Base-by-base conservation (phyloP, 2,113 vertebrate species). In the Oryzias melastigma region DNA sequence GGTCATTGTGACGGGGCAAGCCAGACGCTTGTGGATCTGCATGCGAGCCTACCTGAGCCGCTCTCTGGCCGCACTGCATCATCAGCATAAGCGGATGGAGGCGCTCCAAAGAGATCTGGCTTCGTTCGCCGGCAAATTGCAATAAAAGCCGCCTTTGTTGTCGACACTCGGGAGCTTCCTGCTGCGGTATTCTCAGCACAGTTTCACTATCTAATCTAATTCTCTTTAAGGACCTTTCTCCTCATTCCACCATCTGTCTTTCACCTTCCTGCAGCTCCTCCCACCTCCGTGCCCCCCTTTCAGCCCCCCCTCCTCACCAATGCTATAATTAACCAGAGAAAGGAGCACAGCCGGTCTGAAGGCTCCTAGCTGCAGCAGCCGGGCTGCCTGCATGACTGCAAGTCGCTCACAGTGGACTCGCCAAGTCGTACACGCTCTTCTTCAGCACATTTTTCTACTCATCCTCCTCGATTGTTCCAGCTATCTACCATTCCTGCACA, bases 291-390 rank as follows among this genome's bases (percentile, higher is more conserved):
- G 47, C 57, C 64, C 68, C n/a, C 67, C 70, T 20, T 68, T 66
- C 17, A 27, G 44, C 67, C 55, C 65, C 75, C 57, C 55, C 61
- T 58, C 72, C 62, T 24, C 76, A 62, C 42, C 66, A 52, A 51
- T n/a, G 55, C 72, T 84, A 84, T 82, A 77, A 85, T 85, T 77
- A 85, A 77, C 73, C 40, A 29, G 29, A 43, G 52, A 72, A 58
- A 64, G 41, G 44, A 71, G 61, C 52, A 60, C 73, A 83, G 73
- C 55, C 66, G 18, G 52, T 65, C 50, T 35, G 10, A 3, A 18
- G 61, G 69, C 74, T 74, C 50, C 65, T 69, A 22, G 42, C 67
- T 53, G 65, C 16, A 25, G 67, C 14, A 16, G 56, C 65, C 55
- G 49, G 50, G 52, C 80, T 78, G 64, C 79, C 69, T 68, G 63